A percentile compares a stretch with the other conserved stretches of the same genome.
phyloP scores from a whole-genome alignment of 1,140 invertebrate genomes.

The Euglossa dilemma region DNA sequence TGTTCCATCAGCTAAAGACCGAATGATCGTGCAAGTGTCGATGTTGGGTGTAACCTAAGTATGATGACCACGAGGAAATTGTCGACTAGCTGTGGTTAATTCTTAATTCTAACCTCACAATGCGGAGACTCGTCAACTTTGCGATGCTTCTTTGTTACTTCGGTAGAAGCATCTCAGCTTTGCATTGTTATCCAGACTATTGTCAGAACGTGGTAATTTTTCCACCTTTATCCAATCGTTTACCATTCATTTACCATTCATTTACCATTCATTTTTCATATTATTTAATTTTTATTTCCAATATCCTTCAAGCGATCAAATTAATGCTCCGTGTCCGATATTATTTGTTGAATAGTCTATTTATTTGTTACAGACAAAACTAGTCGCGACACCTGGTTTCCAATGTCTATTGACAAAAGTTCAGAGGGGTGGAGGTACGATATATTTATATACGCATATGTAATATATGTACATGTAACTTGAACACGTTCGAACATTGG shows the following conservation, averaged over 20 bases:
- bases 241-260: not conserved
- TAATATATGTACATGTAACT: too few species aligned
- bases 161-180: slow-evolving; percentile 23
- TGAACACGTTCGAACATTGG: too few species aligned
- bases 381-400: slow-evolving; percentile 44
- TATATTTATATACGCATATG: not conserved
- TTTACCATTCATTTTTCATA: not conserved
- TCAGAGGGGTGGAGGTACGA: slow-evolving; percentile 68
- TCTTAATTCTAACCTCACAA: slow-evolving; percentile 60
- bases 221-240: not conserved
- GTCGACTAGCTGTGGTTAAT: not conserved
- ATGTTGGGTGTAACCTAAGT: not conserved
- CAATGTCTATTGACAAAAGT: slow-evolving; percentile 69
- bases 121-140: slow-evolving; percentile 50
- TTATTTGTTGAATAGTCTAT: not conserved
- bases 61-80: slow-evolving; percentile 25
- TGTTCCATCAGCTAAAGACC: not conserved
- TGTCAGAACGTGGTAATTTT: slow-evolving; percentile 70
- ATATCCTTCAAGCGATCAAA: too few species aligned
- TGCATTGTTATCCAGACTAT: slow-evolving; percentile 72
- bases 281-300: not conserved
- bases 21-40: not conserved
- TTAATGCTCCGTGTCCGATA: not conserved
- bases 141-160: slow-evolving; percentile 49
- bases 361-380: slow-evolving; percentile 60